phyloP scores from a whole-genome alignment of 1,140 invertebrate genomes.

The Trissolcus basalis region DNA sequence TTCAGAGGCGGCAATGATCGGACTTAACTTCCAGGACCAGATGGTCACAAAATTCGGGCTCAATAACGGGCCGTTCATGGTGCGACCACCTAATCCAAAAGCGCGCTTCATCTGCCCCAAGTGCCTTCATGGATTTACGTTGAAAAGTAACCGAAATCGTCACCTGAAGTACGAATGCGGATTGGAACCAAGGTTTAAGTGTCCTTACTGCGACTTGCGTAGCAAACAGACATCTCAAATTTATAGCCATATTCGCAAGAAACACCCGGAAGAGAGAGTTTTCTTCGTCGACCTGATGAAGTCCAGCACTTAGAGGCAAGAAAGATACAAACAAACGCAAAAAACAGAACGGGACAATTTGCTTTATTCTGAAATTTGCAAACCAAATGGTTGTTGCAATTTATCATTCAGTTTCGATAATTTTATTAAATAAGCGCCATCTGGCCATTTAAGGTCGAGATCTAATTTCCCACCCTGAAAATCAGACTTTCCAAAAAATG shows the following conservation, averaged over 20 bases:
- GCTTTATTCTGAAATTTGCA: too few species aligned
- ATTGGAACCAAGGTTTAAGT: constrained; percentile 76
- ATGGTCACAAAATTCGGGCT: constrained; percentile 30
- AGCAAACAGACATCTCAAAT: constrained; percentile 83
- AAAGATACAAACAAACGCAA: too few species aligned
- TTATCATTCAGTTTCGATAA: too few species aligned
- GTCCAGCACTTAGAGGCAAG: constrained; percentile 7
- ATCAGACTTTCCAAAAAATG: too few species aligned
- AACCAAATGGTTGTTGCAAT: too few species aligned
- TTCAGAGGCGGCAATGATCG: constrained; percentile 42
- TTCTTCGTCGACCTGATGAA: constrained; percentile 60
- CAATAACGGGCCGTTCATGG: constrained; percentile 36
- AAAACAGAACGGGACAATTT: too few species aligned
- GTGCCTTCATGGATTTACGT: constrained; percentile 50
- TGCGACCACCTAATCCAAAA: constrained; percentile 35
- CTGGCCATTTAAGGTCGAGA: too few species aligned
- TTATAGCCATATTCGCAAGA: constrained; percentile 81
- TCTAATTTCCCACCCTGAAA: too few species aligned
- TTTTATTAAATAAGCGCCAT: too few species aligned
- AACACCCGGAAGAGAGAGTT: constrained; percentile 64
- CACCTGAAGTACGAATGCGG: constrained; percentile 75
- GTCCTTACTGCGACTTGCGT: constrained; percentile 70
- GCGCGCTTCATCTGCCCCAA: constrained; percentile 52
- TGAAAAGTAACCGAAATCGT: constrained; percentile 49
- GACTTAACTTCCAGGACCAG: constrained; percentile 30